Conservation (phyloP, 2,888 invertebrate species). For the Tubulanus polymorphus region DNA sequence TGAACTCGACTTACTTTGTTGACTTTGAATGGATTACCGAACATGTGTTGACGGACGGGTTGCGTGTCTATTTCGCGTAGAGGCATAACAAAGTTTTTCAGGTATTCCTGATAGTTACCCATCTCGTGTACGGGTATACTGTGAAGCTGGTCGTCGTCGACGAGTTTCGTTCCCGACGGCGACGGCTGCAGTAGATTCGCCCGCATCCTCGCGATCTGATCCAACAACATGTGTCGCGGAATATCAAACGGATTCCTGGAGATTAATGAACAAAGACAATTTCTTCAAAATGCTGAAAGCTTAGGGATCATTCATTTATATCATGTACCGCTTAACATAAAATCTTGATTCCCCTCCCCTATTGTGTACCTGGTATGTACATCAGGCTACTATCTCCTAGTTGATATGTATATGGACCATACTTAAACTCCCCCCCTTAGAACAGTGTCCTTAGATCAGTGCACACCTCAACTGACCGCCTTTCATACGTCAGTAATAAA, state of each 20-base stretch:
- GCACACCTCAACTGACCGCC: too few species aligned
- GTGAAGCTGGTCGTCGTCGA: constrained; percentile 84
- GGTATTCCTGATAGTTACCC: constrained; percentile 99
- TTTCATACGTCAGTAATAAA: too few species aligned
- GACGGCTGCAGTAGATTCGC: constrained; percentile 77
- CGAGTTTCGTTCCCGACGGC: constrained; percentile 29
- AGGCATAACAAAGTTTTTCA: constrained; percentile 88
- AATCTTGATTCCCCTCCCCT: too few species aligned
- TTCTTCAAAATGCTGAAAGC: too few species aligned
- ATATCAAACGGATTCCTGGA: constrained; percentile 90
- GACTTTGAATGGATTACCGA: constrained; percentile 99
- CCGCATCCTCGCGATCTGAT: constrained; percentile 91
- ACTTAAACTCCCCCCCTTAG: too few species aligned
- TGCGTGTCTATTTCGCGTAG: constrained; percentile 90
- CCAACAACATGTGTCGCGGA: constrained; percentile 78
- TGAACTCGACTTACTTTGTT: constrained; percentile 72
- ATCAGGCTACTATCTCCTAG: too few species aligned
- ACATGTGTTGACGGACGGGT: constrained; percentile 95
- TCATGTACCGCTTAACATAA: too few species aligned
- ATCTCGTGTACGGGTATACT: constrained; percentile 95
- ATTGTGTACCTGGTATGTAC: too few species aligned
- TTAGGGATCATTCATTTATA: too few species aligned
- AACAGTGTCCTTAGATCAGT: too few species aligned
- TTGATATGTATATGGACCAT: too few species aligned
- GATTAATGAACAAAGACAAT: constrained; percentile 2